A percentile compares a stretch with the other conserved stretches of the same genome.
These are phyloP conservation scores for Mesocricetus auratus DNA, from an alignment of 2,113 vertebrate species.

Conservation along the genomic window DNA sequence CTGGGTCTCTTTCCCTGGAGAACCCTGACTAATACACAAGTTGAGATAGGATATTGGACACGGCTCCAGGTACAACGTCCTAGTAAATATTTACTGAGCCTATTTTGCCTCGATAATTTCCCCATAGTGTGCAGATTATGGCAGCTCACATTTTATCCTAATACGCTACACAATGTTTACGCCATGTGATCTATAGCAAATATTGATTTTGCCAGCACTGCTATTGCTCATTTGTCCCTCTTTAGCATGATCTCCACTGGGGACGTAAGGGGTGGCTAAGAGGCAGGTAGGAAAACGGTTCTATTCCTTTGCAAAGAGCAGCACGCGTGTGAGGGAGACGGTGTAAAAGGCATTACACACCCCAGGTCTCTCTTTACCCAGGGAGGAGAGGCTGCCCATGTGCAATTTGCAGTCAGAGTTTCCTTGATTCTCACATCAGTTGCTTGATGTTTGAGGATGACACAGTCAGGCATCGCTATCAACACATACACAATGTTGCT, in stretches of 20 bases:
- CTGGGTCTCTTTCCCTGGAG: background rate
- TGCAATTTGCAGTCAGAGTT: background rate
- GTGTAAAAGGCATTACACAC: fast-evolving
- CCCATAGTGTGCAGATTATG: background rate
- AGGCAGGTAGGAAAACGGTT: background rate
- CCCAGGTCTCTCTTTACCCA: fast-evolving
- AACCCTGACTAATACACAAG: background rate
- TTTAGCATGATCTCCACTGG: conserved; percentile 1
- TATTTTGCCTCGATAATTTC: conserved; percentile 48
- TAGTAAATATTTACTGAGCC: conserved; percentile 38
- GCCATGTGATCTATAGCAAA: conserved; percentile 33
- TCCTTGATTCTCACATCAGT: background rate
- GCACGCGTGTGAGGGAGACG: fast-evolving
- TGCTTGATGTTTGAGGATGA: background rate
- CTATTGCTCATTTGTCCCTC: conserved; percentile 22
- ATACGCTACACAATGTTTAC: conserved; percentile 21
- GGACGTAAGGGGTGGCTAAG: background rate
- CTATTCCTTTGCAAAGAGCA: background rate
- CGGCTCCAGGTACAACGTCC: background rate
- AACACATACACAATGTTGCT: background rate
- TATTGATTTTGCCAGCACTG: background rate
- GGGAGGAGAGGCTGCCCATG: background rate
- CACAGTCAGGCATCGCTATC: background rate
- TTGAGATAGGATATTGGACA: background rate
- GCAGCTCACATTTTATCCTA: conserved; percentile 59